These are phyloP conservation scores for Drosophila rubida DNA, from an alignment of 2,888 invertebrate genomes.

Conservation along the genomic window DNA sequence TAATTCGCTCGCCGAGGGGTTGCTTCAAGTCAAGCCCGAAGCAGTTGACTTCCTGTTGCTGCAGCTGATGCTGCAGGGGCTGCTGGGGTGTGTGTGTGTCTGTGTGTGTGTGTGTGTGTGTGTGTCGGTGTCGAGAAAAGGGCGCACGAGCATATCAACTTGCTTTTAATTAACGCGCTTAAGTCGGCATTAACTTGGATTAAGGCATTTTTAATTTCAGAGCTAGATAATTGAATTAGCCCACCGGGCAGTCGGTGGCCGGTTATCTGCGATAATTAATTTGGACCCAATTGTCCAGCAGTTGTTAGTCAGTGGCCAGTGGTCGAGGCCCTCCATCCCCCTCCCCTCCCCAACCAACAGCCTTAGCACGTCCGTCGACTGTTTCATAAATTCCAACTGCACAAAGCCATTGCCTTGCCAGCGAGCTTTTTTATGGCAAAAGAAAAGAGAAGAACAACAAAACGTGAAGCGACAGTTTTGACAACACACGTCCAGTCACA, in stretches of 20 bases:
- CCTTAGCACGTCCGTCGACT: slow-evolving; percentile 72
- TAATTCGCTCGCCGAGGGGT: not conserved
- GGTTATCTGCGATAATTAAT: slow-evolving; percentile 81
- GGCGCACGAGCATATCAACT: slow-evolving; percentile 52
- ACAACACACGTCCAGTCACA: slow-evolving; percentile 71
- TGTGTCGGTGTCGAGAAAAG: not conserved
- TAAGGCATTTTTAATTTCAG: slow-evolving; percentile 80
- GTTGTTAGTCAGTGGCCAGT: slow-evolving; percentile 6
- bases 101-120: too few relatives aligned
- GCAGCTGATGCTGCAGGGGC: slow-evolving; percentile 57
- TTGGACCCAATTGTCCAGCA: slow-evolving; percentile 72
- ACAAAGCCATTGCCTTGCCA: slow-evolving; percentile 27
- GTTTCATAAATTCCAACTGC: slow-evolving; percentile 74
- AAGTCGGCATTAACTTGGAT: slow-evolving; percentile 77
- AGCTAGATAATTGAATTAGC: slow-evolving; percentile 75
- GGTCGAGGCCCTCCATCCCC: slow-evolving; percentile 11
- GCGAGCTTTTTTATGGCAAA: slow-evolving; percentile 54
- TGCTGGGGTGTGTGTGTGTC: too few relatives aligned
- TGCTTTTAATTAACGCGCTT: slow-evolving; percentile 79
- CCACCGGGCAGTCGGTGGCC: slow-evolving; percentile 50
- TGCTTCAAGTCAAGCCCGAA: slow-evolving; percentile 23
- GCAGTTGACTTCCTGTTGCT: slow-evolving; percentile 53
- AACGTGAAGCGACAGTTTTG: slow-evolving; percentile 65
- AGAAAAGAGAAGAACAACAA: slow-evolving; percentile 41
- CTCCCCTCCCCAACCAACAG: slow-evolving; percentile 44